Percentiles rank a stretch among this genome's conserved stretches.
Evolutionary conservation across 1,140 invertebrate genomes (phyloP).

Genomic region (Cephus cinctus): DNA sequence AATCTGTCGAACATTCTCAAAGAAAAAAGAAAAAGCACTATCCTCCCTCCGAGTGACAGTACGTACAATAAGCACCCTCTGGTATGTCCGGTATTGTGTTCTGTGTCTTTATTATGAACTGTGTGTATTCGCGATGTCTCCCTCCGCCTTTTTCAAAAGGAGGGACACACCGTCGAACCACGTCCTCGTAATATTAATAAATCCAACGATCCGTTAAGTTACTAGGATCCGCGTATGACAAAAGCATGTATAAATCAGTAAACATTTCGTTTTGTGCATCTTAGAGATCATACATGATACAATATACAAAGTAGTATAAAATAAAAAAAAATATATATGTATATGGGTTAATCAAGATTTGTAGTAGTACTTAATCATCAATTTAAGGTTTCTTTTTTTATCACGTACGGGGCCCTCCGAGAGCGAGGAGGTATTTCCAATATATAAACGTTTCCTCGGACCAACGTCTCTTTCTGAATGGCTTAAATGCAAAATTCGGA

Average conservation of each 20-base stretch:
- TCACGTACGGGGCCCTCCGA: constrained; percentile 34
- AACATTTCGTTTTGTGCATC: constrained; percentile 53
- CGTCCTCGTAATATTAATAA: constrained; percentile 14
- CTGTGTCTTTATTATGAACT: too few relatives aligned
- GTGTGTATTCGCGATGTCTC: too few relatives aligned
- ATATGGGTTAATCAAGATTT: constrained; percentile 45
- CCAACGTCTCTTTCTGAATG: not conserved
- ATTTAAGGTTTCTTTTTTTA: constrained; percentile 35
- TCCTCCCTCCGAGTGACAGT: too few relatives aligned
- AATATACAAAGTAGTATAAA: constrained; percentile 56
- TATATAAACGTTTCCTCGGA: not conserved
- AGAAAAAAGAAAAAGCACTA: too few relatives aligned
- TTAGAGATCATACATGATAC: constrained; percentile 54
- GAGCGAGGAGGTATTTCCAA: constrained; percentile 19
- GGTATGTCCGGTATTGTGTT: too few relatives aligned
- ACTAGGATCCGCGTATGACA: constrained; percentile 45
- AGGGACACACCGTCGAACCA: constrained; percentile 15
- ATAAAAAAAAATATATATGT: constrained; percentile 39
- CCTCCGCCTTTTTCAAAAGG: too few relatives aligned
- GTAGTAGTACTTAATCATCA: constrained; percentile 41
- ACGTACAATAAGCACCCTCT: too few relatives aligned
- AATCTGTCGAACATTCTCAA: too few relatives aligned
- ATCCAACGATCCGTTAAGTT: constrained; percentile 32
- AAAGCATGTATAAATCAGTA: constrained; percentile 53
- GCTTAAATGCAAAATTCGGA: not conserved